Conservation (phyloP, 2,888 invertebrate genomes). For the Myopa testacea region DNA sequence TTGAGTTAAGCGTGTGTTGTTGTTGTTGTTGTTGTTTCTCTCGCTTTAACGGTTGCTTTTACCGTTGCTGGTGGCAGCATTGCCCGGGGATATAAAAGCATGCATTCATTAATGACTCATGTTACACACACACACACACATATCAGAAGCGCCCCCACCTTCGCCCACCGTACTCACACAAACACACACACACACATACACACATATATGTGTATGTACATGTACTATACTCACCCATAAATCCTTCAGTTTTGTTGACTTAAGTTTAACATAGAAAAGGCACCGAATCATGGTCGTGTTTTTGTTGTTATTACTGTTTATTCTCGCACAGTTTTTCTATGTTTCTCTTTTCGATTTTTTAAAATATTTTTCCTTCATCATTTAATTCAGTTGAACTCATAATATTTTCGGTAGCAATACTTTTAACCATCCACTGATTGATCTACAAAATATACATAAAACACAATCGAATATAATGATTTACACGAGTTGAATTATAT, state of each 20-base stretch:
- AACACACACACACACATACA: neutral
- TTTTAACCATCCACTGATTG: too few relatives aligned
- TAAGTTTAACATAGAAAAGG: neutral
- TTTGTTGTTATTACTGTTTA: neutral
- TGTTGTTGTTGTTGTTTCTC: neutral
- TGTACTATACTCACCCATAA: neutral
- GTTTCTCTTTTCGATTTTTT: neutral
- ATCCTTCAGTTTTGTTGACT: conserved; percentile 11
- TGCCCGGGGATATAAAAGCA: conserved; percentile 18
- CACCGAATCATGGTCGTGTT: neutral
- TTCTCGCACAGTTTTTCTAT: neutral
- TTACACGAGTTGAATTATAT: too few relatives aligned
- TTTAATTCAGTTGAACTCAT: conserved; percentile 2
- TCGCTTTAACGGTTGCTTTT: neutral
- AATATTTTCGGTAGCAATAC: neutral
- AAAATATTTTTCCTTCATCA: neutral
- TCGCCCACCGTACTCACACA: neutral
- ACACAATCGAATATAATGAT: too few relatives aligned
- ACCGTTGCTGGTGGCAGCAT: conserved; percentile 19
- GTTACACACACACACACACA: neutral
- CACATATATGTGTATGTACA: neutral
- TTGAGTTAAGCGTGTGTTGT: neutral
- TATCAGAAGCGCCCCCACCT: neutral
- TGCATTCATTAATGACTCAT: neutral
- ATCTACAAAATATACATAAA: too few relatives aligned